A percentile compares a stretch with the other conserved stretches of the same genome.
phyloP scores from a whole-genome alignment of 2,888 invertebrate species.

The Hyppa rectilinea region DNA sequence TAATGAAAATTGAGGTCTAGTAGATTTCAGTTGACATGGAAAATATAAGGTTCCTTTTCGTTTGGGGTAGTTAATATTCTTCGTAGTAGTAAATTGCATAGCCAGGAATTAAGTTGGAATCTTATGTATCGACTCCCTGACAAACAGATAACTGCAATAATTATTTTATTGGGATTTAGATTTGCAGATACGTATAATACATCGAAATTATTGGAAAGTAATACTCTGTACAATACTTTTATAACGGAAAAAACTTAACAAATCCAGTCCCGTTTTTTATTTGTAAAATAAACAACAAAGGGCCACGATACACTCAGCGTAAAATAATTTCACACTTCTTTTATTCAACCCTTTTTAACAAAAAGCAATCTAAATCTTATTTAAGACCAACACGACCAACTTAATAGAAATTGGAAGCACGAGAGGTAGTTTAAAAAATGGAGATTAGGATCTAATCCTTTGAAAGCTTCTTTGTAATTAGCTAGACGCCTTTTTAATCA shows the following conservation, averaged over 20 bases:
- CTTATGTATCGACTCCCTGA: no score
- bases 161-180: background rate
- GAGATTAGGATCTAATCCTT: constrained; percentile 69
- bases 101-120: background rate
- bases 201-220: background rate
- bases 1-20: background rate
- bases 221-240: background rate
- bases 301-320: constrained; percentile 25
- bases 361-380: constrained; percentile 73
- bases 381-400: constrained; percentile 64
- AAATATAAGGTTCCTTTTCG: background rate
- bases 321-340: constrained; percentile 76
- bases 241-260: background rate
- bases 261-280: background rate
- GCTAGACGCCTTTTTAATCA: constrained; percentile 41
- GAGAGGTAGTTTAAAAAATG: constrained; percentile 63
- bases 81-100: background rate
- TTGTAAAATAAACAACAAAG: constrained; percentile 13
- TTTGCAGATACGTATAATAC: no score
- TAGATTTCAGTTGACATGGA: background rate
- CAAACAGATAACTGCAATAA: background rate
- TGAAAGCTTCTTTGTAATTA: constrained; percentile 60
- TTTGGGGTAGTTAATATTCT: background rate
- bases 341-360: constrained; percentile 73
- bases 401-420: constrained; percentile 68